Conservation (phyloP, 1,140 invertebrate species). For the Apolygus lucorum region DNA sequence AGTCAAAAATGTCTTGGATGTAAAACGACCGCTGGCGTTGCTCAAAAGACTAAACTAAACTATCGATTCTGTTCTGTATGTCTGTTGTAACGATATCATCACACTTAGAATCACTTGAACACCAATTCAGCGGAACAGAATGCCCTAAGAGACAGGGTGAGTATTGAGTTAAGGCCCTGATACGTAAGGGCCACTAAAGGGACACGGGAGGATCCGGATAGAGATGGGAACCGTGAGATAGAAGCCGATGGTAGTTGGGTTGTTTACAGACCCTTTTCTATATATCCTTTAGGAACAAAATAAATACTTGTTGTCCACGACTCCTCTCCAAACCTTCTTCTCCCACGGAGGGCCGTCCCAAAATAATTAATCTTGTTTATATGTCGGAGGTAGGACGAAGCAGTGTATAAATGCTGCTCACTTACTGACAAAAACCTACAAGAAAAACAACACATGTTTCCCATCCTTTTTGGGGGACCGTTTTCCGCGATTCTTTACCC, state of each 20-base stretch:
- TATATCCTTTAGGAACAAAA: neutral
- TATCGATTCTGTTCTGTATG: no score
- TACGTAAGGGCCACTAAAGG: no score
- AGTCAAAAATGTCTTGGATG: no score
- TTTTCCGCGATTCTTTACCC: neutral
- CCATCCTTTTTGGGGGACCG: neutral
- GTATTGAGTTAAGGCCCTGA: no score
- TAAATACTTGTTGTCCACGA: neutral
- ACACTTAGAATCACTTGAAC: no score
- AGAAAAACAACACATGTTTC: neutral
- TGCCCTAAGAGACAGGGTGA: no score
- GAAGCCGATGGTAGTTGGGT: neutral
- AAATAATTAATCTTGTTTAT: neutral
- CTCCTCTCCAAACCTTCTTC: neutral
- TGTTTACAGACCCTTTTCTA: neutral
- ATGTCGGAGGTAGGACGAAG: neutral
- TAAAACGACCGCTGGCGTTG: no score
- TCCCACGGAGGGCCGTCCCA: neutral
- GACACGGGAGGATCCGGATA: no score
- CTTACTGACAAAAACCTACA: neutral
- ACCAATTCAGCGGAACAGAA: no score
- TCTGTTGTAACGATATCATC: no score
- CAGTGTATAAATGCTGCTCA: neutral
- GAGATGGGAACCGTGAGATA: no score
- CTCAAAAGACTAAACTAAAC: no score